Conservation (phyloP, 2,797 vertebrate species). For the Perodicticus potto region DNA sequence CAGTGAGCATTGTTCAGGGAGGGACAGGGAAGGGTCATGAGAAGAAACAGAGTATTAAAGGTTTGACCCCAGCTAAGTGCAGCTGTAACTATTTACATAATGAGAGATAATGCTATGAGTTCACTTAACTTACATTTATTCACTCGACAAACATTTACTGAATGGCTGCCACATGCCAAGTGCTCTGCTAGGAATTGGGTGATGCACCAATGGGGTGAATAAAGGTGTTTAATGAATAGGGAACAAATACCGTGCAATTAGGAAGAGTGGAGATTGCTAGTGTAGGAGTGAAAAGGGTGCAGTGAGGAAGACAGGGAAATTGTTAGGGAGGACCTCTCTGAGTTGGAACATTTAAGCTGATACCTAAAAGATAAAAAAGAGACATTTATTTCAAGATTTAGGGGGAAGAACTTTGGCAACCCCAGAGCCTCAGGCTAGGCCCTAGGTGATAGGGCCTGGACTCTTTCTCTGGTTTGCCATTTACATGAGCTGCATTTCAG, state of each 20-base stretch:
- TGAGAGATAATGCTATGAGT: background rate
- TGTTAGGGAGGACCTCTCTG: background rate
- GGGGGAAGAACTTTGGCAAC: background rate
- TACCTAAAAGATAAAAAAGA: background rate
- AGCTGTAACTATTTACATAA: background rate
- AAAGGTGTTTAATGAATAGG: background rate
- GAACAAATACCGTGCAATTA: background rate
- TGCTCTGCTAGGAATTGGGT: background rate
- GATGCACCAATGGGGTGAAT: background rate
- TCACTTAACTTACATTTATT: background rate
- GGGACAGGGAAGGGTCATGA: background rate
- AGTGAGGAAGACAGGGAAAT: background rate
- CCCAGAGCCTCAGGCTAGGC: background rate
- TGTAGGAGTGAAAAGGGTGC: background rate
- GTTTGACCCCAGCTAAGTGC: background rate
- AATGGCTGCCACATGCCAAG: background rate
- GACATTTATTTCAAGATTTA: background rate
- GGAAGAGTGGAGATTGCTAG: background rate
- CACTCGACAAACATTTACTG: background rate
- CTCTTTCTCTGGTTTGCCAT: background rate
- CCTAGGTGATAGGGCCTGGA: background rate
- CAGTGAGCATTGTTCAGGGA: background rate
- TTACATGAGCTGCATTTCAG: accelerated
- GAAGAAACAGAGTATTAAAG: background rate
- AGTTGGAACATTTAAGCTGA: background rate